These are phyloP conservation scores for Sander lucioperca DNA, from an alignment of 2,113 vertebrate genomes.

Conservation along the genomic window DNA sequence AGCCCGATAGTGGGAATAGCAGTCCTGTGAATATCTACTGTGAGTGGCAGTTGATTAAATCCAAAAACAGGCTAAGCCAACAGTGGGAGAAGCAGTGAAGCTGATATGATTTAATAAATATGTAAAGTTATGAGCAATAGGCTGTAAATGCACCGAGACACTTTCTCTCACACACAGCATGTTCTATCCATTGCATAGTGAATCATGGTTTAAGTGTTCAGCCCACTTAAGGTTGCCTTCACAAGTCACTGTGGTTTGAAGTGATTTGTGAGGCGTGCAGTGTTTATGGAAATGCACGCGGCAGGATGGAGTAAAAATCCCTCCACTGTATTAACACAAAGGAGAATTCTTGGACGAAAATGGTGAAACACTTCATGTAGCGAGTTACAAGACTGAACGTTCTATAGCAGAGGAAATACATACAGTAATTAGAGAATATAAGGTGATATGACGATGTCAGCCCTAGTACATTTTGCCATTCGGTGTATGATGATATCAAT, in stretches of 20 bases:
- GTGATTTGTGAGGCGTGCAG: constrained; percentile 85
- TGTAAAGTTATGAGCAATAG: constrained; percentile 77
- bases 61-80: constrained; percentile 62
- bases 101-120: constrained; percentile 82
- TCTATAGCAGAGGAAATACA: constrained; percentile 21
- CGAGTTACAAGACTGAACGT: constrained; percentile 36
- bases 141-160: constrained; percentile 62
- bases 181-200: constrained; percentile 77
- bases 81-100: constrained; percentile 52
- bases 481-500: background rate
- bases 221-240: constrained; percentile 83
- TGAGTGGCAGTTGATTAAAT: constrained; percentile 88
- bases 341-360: constrained; percentile 40
- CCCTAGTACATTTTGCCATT: background rate
- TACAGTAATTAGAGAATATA: constrained; percentile 3
- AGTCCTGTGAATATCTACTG: constrained; percentile 83
- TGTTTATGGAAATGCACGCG: constrained; percentile 86
- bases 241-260: constrained; percentile 83
- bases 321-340: constrained; percentile 70
- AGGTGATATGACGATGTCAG: background rate
- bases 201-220: constrained; percentile 81
- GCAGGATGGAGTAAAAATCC: constrained; percentile 75
- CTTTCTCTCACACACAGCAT: constrained; percentile 70
- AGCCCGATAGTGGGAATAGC: constrained; percentile 88
- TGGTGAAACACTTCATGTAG: constrained; percentile 40